phyloP scores from a whole-genome alignment of 2,797 vertebrate species.

The Jordanella pulchra region DNA sequence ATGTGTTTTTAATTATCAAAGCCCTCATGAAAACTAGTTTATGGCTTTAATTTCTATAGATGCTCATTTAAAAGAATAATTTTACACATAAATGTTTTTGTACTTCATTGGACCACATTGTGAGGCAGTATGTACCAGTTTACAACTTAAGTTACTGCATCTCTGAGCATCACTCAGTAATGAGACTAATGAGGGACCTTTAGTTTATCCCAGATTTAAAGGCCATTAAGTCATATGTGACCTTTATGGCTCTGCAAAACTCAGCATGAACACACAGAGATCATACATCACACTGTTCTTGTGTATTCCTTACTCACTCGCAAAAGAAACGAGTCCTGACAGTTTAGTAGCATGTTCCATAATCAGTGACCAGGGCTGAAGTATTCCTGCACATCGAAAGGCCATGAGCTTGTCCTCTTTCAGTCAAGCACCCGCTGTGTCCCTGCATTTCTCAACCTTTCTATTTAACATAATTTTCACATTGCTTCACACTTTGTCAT shows the following conservation, averaged over 20 bases:
- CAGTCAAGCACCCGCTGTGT: slow-evolving; percentile 8
- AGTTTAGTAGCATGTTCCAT: not conserved
- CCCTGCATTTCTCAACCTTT: not conserved
- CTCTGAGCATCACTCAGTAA: not conserved
- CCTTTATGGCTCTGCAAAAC: not conserved
- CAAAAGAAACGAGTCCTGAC: not conserved
- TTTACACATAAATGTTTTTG: not conserved
- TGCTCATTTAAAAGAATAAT: not conserved
- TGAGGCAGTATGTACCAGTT: not conserved
- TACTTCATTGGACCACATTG: not conserved
- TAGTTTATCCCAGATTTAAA: slow-evolving; percentile 14
- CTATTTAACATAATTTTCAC: not conserved
- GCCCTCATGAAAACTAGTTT: not conserved
- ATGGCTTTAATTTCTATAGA: not conserved
- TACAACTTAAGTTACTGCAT: not conserved
- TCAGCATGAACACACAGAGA: slow-evolving; percentile 4
- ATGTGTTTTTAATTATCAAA: not conserved
- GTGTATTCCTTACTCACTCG: not conserved
- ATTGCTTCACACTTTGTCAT: slow-evolving; percentile 4
- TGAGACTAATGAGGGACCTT: slow-evolving; percentile 15
- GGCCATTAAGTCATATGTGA: slow-evolving; percentile 19
- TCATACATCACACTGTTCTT: not conserved
- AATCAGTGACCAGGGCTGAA: slow-evolving; percentile 1
- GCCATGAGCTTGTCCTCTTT: slow-evolving; percentile 6
- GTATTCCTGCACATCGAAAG: slow-evolving; percentile 14